phyloP scores from a whole-genome alignment of 2,888 invertebrate genomes.

The Therioaphis trifolii region DNA sequence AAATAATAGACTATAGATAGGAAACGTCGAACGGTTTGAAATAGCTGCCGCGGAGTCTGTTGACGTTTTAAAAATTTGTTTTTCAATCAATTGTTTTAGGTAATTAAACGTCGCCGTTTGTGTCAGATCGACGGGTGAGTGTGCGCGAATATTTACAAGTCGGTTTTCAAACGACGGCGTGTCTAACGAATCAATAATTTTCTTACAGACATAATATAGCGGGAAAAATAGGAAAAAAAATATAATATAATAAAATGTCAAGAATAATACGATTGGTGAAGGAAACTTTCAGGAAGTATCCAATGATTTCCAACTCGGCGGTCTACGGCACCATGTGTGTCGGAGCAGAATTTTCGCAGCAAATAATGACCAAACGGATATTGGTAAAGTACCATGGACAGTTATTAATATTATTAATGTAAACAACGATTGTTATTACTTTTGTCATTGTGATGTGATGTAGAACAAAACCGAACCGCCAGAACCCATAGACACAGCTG shows the following conservation, averaged over 20 bases:
- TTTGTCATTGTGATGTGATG: no score
- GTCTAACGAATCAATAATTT: no score
- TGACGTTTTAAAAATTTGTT: no score
- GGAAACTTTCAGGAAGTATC: constrained; percentile 70
- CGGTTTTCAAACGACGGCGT: no score
- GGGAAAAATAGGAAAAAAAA: not conserved
- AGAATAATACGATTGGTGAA: constrained; percentile 64
- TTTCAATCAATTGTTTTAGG: no score
- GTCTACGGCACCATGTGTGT: constrained; percentile 83
- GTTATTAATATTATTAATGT: not conserved
- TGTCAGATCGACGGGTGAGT: not conserved
- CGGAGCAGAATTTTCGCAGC: constrained; percentile 84
- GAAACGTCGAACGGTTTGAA: no score
- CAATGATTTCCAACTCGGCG: constrained; percentile 71
- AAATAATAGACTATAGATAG: no score
- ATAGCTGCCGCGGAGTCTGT: no score
- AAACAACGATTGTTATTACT: not conserved
- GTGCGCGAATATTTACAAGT: not conserved
- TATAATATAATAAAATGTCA: constrained; percentile 31
- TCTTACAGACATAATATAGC: no score
- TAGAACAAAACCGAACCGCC: constrained; percentile 65
- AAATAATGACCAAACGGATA: constrained; percentile 77
- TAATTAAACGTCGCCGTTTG: not conserved
- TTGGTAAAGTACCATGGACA: constrained; percentile 72
- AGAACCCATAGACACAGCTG: constrained; percentile 70